Base-by-base conservation (phyloP, 2,888 invertebrate species). In the Fragum whitleyi region DNA sequence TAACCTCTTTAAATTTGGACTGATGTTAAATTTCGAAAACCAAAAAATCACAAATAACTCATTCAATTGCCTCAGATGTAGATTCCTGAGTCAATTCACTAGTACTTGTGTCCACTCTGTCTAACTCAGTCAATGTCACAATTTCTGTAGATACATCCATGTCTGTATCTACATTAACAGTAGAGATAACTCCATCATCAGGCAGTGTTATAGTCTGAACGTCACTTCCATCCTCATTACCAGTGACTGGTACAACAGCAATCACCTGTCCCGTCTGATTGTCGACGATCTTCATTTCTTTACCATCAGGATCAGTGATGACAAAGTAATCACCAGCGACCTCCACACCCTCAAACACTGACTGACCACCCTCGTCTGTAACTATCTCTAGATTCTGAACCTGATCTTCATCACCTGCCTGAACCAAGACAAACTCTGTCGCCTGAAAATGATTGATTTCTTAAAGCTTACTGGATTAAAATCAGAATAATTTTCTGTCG, bases 351-450 rank as follows among this genome's bases (percentile, higher is more conserved):
- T 87, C 86, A 21, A 86, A 32, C 29, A 88, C 72, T n/a, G 88
- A 76, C 0, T 72, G 57, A 0, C 78, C 85, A 47, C 88, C 87
- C 26, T 86, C 87, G 14, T 84, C 85, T 9, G 88, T 83, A 14
- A 90, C 83, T 6, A 89, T 89, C 79, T 91, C 88, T 28, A 90
- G 88, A 74, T 91, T 88, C 77, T 89, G 86, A 9, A 88, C 36
- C 28, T 85, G 81, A 0, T 77, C 79, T 23, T 82, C 83, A 28
- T 85, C 65, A 26, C 83, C 81, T 0, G 87, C 84, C 55, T 89
- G 85, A 11, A 88, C 98, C 98, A 99, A 73, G 97, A 96, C 79
- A 97, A 95, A 94, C 98, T 98, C 90, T 97, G 96, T 2, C 97
- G 97, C 97, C 97, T 97, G 93, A 14, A 86, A 85, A 59, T 39